Evolutionary conservation across 2,797 vertebrate species (phyloP).

Genomic region (Tamandua tetradactyla): DNA sequence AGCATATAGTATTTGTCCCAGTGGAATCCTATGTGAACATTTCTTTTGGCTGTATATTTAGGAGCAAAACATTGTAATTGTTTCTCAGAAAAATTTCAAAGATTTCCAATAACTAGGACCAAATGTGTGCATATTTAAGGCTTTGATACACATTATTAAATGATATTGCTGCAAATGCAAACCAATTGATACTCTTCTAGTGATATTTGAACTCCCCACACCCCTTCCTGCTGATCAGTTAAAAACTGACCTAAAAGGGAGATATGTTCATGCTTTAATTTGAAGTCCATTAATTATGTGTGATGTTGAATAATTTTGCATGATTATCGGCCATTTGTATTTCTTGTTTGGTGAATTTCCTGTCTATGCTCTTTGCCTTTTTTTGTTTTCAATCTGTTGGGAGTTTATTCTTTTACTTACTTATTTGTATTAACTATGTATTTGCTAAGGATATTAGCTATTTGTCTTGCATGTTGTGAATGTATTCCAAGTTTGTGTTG

Average conservation of each 20-base stretch:
- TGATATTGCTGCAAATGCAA: not conserved
- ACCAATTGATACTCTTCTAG: not conserved
- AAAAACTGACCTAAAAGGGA: no score
- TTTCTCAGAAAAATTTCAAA: not conserved
- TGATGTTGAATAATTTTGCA: no score
- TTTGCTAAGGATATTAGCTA: no score
- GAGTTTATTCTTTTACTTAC: no score
- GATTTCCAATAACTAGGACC: not conserved
- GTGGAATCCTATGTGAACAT: not conserved
- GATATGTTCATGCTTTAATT: not conserved
- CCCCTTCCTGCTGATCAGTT: not conserved
- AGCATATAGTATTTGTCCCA: no score
- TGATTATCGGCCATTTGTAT: not conserved
- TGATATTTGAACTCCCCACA: not conserved
- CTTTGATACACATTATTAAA: not conserved
- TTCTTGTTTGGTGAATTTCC: no score
- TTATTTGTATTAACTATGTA: no score
- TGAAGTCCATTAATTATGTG: not conserved
- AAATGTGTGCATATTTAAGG: not conserved
- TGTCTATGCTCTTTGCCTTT: no score
- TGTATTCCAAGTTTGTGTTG: no score
- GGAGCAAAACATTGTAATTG: no score
- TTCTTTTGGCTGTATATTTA: not conserved
- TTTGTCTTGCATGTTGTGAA: no score
- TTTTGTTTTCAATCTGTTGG: no score